phyloP scores from a whole-genome alignment of 1,140 invertebrate genomes.

The Battus philenor region DNA sequence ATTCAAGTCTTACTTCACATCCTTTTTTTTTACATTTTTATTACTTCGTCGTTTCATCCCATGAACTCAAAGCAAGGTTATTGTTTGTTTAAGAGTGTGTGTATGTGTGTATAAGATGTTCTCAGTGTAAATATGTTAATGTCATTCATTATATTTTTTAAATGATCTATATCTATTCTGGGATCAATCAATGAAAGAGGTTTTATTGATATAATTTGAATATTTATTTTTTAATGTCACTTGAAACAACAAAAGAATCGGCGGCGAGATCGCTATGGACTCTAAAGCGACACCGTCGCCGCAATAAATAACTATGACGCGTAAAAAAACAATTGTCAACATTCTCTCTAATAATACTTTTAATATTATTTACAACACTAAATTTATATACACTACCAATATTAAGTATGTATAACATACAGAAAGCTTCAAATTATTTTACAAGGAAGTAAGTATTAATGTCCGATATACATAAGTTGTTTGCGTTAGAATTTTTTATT shows the following conservation, averaged over 20 bases:
- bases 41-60: no score
- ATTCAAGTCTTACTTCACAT: no score
- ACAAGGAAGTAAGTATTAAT: slow-evolving; percentile 52
- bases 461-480: slow-evolving; percentile 54
- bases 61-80: no score
- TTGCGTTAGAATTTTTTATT: slow-evolving; percentile 74
- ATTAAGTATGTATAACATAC: slow-evolving; percentile 70
- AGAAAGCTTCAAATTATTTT: slow-evolving; percentile 58
- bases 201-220: slow-evolving; percentile 65
- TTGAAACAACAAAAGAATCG: slow-evolving; percentile 61
- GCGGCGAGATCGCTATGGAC: slow-evolving; percentile 58
- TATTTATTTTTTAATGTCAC: slow-evolving; percentile 75
- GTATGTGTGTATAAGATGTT: no score
- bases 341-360: slow-evolving; percentile 53
- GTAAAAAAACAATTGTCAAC: slow-evolving; percentile 66
- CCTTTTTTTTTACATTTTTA: no score
- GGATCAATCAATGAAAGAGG: slow-evolving; percentile 35
- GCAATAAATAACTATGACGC: slow-evolving; percentile 60
- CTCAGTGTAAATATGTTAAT: no score
- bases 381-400: slow-evolving; percentile 65
- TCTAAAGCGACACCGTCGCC: slow-evolving; percentile 53
- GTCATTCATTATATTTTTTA: no score
- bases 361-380: slow-evolving; percentile 65
- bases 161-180: no score
- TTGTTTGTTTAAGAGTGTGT: no score